Evolutionary conservation across 2,888 invertebrate genomes (phyloP).

Genomic region (Diabrotica balteata): DNA sequence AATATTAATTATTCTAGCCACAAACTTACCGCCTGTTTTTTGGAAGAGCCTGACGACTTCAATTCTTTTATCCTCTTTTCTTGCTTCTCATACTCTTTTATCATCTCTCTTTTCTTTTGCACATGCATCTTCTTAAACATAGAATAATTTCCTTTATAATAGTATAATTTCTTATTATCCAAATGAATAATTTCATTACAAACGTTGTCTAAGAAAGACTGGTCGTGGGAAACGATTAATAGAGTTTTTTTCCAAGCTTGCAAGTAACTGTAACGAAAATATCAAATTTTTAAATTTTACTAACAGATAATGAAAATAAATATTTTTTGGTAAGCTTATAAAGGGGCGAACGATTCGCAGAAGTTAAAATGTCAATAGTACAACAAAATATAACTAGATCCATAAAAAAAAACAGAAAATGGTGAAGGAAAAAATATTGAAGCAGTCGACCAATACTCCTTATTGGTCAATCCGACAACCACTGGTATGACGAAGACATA

Average conservation of each 20-base stretch:
- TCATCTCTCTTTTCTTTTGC: conserved; percentile 93
- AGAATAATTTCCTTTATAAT: conserved; percentile 97
- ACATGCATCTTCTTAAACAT: conserved; percentile 99
- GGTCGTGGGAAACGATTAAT: conserved; percentile 98
- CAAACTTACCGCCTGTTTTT: conserved; percentile 81
- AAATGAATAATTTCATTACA: conserved; percentile 99
- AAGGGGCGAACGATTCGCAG: too few relatives aligned
- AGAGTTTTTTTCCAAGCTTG: conserved; percentile 99
- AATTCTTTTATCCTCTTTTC: conserved; percentile 94
- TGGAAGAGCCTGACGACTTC: conserved; percentile 94
- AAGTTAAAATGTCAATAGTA: too few relatives aligned
- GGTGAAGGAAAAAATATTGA: too few relatives aligned
- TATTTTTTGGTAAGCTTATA: too few relatives aligned
- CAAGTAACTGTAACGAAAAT: conserved; percentile 75
- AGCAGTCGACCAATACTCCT: too few relatives aligned
- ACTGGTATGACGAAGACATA: too few relatives aligned
- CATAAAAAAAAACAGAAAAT: too few relatives aligned
- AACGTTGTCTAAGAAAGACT: conserved; percentile 98
- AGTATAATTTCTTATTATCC: conserved; percentile 91
- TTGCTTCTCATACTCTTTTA: conserved; percentile 98
- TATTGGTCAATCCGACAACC: too few relatives aligned
- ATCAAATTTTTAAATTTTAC: too few relatives aligned
- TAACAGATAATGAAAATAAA: too few relatives aligned
- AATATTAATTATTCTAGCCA: too few relatives aligned
- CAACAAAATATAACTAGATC: too few relatives aligned